These are phyloP conservation scores for Whitmania pigra DNA, from an alignment of 1,140 invertebrate genomes.

Conservation along the genomic window DNA sequence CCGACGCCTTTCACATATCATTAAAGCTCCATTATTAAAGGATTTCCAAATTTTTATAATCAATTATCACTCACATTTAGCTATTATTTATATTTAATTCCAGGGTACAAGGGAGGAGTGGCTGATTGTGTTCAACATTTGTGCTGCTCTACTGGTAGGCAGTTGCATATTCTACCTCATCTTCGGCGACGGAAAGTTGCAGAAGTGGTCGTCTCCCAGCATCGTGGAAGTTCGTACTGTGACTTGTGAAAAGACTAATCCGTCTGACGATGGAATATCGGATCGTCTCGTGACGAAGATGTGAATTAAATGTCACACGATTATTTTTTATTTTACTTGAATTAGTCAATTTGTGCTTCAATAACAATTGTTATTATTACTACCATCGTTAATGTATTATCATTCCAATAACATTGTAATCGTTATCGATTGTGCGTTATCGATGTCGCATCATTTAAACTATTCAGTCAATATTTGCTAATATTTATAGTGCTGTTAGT, in stretches of 20 bases:
- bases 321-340: not conserved
- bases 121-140: slow-evolving; percentile 16
- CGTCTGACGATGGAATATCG: not conserved
- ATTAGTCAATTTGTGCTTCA: not conserved
- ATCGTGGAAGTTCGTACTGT: not conserved
- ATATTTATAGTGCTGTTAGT: too few species aligned
- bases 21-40: not conserved
- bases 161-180: slow-evolving; percentile 13
- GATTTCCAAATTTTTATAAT: not conserved
- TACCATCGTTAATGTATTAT: too few species aligned
- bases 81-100: not conserved
- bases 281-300: not conserved
- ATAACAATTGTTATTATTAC: too few species aligned
- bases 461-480: too few species aligned
- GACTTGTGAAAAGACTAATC: not conserved
- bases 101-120: slow-evolving; percentile 16
- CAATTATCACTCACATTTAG: not conserved
- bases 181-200: slow-evolving; percentile 15
- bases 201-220: not conserved
- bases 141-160: slow-evolving; percentile 6
- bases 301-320: not conserved
- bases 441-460: too few species aligned
- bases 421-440: too few species aligned
- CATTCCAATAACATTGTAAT: too few species aligned
- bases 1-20: not conserved